Base-by-base conservation (phyloP, 2,888 invertebrate species). In the Lysandra coridon region DNA sequence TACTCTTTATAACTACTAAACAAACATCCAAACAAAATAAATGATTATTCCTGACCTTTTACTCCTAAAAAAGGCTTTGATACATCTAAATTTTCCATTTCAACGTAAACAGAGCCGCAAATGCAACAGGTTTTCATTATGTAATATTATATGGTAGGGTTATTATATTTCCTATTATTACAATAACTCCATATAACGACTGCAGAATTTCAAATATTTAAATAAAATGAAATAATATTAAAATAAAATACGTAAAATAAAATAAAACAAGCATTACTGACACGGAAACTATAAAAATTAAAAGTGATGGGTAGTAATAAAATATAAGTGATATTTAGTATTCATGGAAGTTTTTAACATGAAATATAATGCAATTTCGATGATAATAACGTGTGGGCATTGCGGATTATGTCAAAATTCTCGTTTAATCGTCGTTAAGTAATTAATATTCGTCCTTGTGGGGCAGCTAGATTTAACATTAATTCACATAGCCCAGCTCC, bases 341-440 rank as follows among this genome's bases (percentile, higher is more conserved):
- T 75, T 75, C 74, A 75, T 49, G 49, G 23, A 49, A 49, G 74
- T 23, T 75, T 75, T 49, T 75, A n/a, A 4, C n/a, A 12, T 75
- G 30, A 75, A 49, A 75, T 49, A 75, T 75, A 69, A 75, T 75
- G 74, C 49, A 49, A 75, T 75, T 12, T 12, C 49, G 23, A 75
- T 30, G 49, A 49, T 75, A 75, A 40, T 40, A 40, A 40, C 6
- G 40, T 40, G 1, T 6, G 40, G 40, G 40, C 6, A 40, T 40
- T 40, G 40, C 40, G 40, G 5, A 40, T 40, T 40, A 40, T 40
- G 6, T 40, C 40, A 40, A 40, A 40, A 40, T 40, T 6, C 40
- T 40, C 40, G 40, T 40, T 40, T 40, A 40, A 40, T 40, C 5
- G 7, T 7, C 6, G 40, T 3, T 53, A 12, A 14, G 14, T 14